Conservation (phyloP, 2,797 vertebrate genomes). For the Sebastes oblongus region DNA sequence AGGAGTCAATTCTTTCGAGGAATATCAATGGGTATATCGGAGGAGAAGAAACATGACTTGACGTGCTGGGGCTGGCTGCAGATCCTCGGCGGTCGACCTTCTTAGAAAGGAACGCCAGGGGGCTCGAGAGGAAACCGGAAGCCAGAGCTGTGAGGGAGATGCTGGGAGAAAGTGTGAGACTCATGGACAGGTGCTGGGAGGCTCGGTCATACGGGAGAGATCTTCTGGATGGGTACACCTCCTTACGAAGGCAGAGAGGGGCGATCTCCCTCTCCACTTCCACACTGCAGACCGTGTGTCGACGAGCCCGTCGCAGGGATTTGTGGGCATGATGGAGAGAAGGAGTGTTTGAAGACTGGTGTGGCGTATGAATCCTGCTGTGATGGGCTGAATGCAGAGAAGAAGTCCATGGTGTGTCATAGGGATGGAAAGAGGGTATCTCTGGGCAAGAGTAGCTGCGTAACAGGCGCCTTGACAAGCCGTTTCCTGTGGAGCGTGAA, state of each 20-base stretch:
- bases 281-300: constrained; percentile 88
- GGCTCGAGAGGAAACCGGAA: constrained; percentile 82
- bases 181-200: constrained; percentile 39
- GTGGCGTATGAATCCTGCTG: constrained; percentile 22
- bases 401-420: constrained; percentile 40
- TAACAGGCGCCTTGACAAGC: constrained; percentile 65
- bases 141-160: constrained; percentile 74
- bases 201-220: constrained; percentile 45
- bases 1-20: constrained; percentile 46
- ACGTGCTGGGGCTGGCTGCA: not conserved
- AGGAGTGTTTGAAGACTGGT: constrained; percentile 15
- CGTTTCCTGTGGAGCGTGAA: not conserved
- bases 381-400: constrained; percentile 46
- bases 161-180: constrained; percentile 60
- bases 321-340: constrained; percentile 40
- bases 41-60: constrained; percentile 31
- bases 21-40: constrained; percentile 29
- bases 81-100: constrained; percentile 47
- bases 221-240: constrained; percentile 85
- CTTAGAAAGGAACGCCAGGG: constrained; percentile 82
- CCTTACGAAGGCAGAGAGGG: constrained; percentile 88
- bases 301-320: constrained; percentile 73
- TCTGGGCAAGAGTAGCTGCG: constrained; percentile 90
- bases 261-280: constrained; percentile 86
- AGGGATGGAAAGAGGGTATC: constrained; percentile 69